Base-by-base conservation (phyloP, 1,140 invertebrate genomes). In the Conus betulinus region DNA sequence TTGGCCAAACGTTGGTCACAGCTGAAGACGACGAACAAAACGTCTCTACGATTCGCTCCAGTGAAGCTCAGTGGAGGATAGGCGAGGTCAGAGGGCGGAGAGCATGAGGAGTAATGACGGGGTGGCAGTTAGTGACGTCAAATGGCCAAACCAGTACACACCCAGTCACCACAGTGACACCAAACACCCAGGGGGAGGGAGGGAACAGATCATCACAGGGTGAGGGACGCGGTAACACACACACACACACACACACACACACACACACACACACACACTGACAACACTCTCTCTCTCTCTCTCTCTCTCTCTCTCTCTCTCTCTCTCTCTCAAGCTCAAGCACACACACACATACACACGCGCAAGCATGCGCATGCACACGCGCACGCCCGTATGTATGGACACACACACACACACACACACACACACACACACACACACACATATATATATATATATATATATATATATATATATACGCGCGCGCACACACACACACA, bases 201-300 rank as follows among this genome's bases (percentile, higher is more conserved):
- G 20, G 71, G 8, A 13, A 74, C 13, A 20, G n/a, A 23, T 25
- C 3, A 74, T 25, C 0, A 74, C 17, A 74, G 13, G 71, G n/a
- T 74, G 15, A n/a, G 17, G 71, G 20, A n/a, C 7, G 71, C 1
- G 7, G 23, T 23, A 55, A 27, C n/a, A n/a, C n/a, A n/a, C n/a
- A n/a, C n/a, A n/a, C n/a, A 57, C 81, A 63, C 82, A 63, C 82
- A 63, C 82, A 63, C 82, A 63, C n/a, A 25, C n/a, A 13, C 55
- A 27, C 57, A 27, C 23, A 84, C 57, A 84, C 82, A 84, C 82
- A 84, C 82, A 63, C 82, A 84, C 82, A 84, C 82, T 20, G 13
- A 11, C 81, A 57, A 39, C 39, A 39, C 39, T 39, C 39, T 39
- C 39, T 39, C 39, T 39, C 39, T 39, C 39, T 39, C 39, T 39